phyloP scores from a whole-genome alignment of 2,113 vertebrate species.

The Zonotrichia leucophrys region DNA sequence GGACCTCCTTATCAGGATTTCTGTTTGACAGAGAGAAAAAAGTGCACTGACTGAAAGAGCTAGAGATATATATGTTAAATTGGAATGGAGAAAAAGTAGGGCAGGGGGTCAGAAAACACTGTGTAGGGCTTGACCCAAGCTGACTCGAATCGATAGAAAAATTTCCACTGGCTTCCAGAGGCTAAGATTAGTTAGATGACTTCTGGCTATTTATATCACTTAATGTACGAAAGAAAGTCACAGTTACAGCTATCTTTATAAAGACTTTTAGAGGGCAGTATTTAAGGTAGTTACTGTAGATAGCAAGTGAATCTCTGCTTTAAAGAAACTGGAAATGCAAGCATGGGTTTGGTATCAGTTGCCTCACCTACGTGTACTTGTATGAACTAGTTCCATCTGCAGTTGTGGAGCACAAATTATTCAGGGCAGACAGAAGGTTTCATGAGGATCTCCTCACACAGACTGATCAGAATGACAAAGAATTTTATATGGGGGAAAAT shows the following conservation, averaged over 20 bases:
- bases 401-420: background rate
- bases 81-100: constrained; percentile 13
- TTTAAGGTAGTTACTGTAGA: background rate
- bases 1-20: constrained; percentile 32
- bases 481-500: background rate
- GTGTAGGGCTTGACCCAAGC: constrained; percentile 13
- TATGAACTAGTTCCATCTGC: background rate
- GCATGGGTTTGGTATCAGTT: background rate
- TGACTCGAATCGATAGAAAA: background rate
- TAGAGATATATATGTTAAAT: background rate
- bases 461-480: background rate
- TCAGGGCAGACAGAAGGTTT: background rate
- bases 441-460: background rate
- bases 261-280: background rate
- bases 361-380: background rate
- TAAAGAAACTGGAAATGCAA: background rate
- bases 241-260: background rate
- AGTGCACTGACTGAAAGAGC: background rate
- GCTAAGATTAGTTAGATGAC: constrained; percentile 24
- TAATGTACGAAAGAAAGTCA: constrained; percentile 21
- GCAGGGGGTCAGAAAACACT: constrained; percentile 33
- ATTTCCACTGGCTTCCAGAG: constrained; percentile 44
- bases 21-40: background rate
- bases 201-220: constrained; percentile 36
- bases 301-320: background rate